Base-by-base conservation (phyloP, 2,113 vertebrate species). In the Grallaria varia region DNA sequence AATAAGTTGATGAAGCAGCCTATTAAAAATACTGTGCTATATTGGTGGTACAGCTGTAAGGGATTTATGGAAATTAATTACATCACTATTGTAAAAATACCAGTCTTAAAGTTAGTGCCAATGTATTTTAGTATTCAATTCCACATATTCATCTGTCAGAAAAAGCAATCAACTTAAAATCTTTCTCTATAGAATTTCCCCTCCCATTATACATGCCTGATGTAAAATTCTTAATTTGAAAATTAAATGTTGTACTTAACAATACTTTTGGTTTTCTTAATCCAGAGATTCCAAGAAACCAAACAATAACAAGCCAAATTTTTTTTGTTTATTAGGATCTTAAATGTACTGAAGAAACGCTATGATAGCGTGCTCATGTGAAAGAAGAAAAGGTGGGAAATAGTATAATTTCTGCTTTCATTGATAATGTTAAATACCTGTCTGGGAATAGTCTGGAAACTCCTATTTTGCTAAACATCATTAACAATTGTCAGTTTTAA, bases 61-160 rank as follows among this genome's bases (percentile, higher is more conserved):
- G 88, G 88, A 95, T 96, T 96, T 92, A 88, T 5, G 18, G 73
- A 95, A 90, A 90, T 75, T 89, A 94, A 92, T 95, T 93, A 87
- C 75, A 68, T 74, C 87, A 50, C 71, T 80, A 58, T 40, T 75
- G 50, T 87, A 87, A 95, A 96, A 97, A 93, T 96, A 92, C 25
- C 92, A 87, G 22, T 76, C 60, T 55, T 75, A 40, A 96, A 94
- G 69, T 89, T 81, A 58, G 45, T 64, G 90, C 83, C 96, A 94
- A 8, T 82, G 60, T 97, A 92, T 94, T 96, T 93, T 90, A 27
- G 86, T 92, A 73, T 96, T 64, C 52, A 66, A 76, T 82, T 75
- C 64, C 40, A 42, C 56, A 78, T 92, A 68, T 92, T 96, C 83
- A 87, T 93, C 88, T 92, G 90, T 95, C 68, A 92, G 60, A 81